Percentiles rank a stretch among this genome's conserved stretches.
Conservation (phyloP, 2,113 vertebrate genomes). For the Bagarius yarrelli region DNA sequence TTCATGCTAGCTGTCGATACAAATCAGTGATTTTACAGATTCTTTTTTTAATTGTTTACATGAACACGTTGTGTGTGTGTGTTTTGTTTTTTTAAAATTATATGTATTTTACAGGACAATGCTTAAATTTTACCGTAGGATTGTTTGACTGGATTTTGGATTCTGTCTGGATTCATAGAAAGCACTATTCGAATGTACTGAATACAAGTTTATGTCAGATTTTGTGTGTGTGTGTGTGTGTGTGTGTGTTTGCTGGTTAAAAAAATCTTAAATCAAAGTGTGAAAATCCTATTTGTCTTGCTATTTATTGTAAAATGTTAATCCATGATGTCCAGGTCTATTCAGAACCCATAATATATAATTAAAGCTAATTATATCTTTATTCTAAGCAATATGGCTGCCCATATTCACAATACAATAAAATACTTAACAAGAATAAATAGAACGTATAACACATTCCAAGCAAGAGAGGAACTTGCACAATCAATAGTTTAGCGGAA, state of each 20-base stretch:
- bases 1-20: neutral
- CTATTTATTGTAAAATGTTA: neutral
- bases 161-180: neutral
- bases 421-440: neutral
- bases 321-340: neutral
- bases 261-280: too few relatives aligned
- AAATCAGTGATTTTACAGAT: neutral
- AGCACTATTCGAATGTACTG: slow-evolving; percentile 14
- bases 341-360: neutral
- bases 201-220: neutral
- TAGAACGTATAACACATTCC: neutral
- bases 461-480: neutral
- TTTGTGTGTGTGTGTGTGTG: neutral
- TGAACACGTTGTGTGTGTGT: neutral
- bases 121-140: neutral
- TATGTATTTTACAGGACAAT: neutral
- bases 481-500: too few relatives aligned
- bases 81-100: neutral
- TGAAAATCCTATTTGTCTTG: neutral
- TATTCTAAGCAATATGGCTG: neutral
- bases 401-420: neutral
- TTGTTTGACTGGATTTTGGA: neutral
- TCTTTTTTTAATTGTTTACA: neutral
- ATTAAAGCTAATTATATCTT: neutral
- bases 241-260: neutral